Evolutionary conservation across 2,888 invertebrate genomes (phyloP), one percentile per base, ranked within the genome.

Genomic region (Himalopsyche tibetana): DNA sequence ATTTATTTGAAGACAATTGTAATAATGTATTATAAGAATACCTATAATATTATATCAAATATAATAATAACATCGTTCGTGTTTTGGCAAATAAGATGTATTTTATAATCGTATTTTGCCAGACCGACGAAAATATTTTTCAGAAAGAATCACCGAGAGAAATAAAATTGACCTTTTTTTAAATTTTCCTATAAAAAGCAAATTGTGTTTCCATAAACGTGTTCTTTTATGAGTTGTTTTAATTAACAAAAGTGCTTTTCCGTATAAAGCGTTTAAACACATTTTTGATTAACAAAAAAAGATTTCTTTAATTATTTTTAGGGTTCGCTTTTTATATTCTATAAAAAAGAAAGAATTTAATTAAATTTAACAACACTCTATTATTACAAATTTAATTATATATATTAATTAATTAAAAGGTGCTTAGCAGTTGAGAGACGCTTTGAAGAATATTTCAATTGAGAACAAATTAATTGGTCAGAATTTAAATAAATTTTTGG

Each of bases 191-290:
- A 3, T 1, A 36, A 74, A 74, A 38, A 36, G 74, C 36, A 38
- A 15, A 36, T 74, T 74, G 38, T 74, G 15, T 4, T 74, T 74
- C 12, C 38, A 36, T 74, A 74, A 2, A 74, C 8, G 11, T 74
- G 12, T 38, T 15, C 15, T 74, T 11, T 74, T 9, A 36, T 28
- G 74, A 28, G 74, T 36, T 74, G 11, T 74, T 38, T 74, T 74
- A 74, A 74, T 74, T 74, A 74, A 38, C 74, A 36, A 11, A 74
- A 74, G 38, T 38, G 74, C 15, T 74, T 74, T 74, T 19, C 11
- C 8, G 11, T 63, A n/a, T 63, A 63, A 63, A 63, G 63, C 63
- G 5, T 28, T 28, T 63, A 8, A n/a, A 63, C 4, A 19, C 15
- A 63, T 19, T 63, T 63, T 8, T 63, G n/a, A 19, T 63, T 63